These are phyloP conservation scores for Leptopilina syphax DNA, from an alignment of 2,888 invertebrate species.

Conservation along the genomic window DNA sequence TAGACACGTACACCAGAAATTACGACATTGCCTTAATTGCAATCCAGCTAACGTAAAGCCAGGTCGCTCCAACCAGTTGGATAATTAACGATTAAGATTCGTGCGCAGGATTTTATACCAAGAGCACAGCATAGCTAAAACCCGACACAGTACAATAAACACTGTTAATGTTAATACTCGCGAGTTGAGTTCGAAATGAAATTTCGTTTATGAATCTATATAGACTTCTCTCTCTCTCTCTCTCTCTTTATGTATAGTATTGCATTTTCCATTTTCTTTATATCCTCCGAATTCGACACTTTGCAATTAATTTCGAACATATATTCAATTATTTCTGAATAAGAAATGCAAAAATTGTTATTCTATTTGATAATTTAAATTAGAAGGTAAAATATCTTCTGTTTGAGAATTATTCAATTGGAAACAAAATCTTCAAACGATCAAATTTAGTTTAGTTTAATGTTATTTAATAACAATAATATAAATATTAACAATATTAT, in stretches of 20 bases:
- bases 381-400: no score
- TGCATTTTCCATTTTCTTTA: background rate
- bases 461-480: no score
- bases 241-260: background rate
- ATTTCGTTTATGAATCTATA: slow-evolving; percentile 7
- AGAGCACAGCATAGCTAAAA: slow-evolving; percentile 35
- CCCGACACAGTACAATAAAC: slow-evolving; percentile 61
- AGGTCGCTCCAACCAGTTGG: slow-evolving; percentile 48
- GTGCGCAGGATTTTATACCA: slow-evolving; percentile 47
- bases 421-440: no score
- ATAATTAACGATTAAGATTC: slow-evolving; percentile 59
- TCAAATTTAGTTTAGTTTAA: no score
- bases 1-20: slow-evolving; percentile 40
- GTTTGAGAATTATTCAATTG: no score
- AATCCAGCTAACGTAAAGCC: slow-evolving; percentile 48
- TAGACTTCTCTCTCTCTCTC: background rate
- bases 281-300: background rate
- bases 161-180: slow-evolving; percentile 61
- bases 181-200: slow-evolving; percentile 43
- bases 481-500: no score
- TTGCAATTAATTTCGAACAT: no score
- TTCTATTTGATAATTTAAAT: no score
- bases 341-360: no score
- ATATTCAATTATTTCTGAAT: no score
- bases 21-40: slow-evolving; percentile 47